Conservation (phyloP, 2,888 invertebrate species). For the Lasioglossum villosulum region DNA sequence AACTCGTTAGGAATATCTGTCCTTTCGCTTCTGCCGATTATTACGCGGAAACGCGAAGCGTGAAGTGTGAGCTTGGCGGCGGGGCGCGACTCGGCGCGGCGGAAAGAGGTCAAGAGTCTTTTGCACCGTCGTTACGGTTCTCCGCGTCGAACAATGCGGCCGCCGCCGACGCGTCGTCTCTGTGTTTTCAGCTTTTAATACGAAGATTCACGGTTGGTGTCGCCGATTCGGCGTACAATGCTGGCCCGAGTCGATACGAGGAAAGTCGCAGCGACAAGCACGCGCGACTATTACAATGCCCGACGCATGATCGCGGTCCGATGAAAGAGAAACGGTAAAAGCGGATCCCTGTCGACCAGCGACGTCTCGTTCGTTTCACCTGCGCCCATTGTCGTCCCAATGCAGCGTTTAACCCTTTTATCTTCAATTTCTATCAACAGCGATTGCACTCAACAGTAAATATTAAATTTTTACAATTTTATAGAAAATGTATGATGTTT, state of each 20-base stretch:
- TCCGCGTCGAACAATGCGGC: slow-evolving; percentile 59
- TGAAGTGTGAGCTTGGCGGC: slow-evolving; percentile 44
- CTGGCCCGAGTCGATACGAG: slow-evolving; percentile 33
- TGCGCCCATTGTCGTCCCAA: not conserved
- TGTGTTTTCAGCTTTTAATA: slow-evolving; percentile 48
- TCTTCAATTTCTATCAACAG: no score
- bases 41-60: slow-evolving; percentile 53
- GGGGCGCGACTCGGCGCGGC: not conserved
- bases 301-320: slow-evolving; percentile 3
- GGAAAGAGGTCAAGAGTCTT: slow-evolving; percentile 66
- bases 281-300: slow-evolving; percentile 22
- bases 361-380: not conserved
- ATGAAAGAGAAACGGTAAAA: slow-evolving; percentile 28
- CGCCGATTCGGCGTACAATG: slow-evolving; percentile 37
- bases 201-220: slow-evolving; percentile 33
- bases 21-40: slow-evolving; percentile 49
- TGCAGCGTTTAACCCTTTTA: not conserved
- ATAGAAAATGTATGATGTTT: no score
- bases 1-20: slow-evolving; percentile 55
- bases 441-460: no score
- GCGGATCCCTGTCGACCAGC: not conserved
- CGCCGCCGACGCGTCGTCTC: slow-evolving; percentile 33
- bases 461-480: no score
- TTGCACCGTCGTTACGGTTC: slow-evolving; percentile 62
- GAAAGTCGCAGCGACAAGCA: slow-evolving; percentile 3